Percentiles rank a stretch among this genome's conserved stretches.
phyloP scores from a whole-genome alignment of 1,140 invertebrate genomes.

The Musca vetustissima region DNA sequence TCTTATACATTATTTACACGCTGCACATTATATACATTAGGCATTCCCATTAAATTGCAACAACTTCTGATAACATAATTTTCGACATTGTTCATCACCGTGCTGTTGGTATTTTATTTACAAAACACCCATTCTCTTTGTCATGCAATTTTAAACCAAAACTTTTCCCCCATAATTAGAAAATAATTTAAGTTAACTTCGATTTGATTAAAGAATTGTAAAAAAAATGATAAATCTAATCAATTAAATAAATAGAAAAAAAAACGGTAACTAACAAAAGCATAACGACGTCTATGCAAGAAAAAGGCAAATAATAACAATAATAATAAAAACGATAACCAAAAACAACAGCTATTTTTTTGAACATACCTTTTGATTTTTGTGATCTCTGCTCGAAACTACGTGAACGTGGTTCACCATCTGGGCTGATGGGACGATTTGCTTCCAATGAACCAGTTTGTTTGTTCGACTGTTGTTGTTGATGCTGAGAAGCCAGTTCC shows the following conservation, averaged over 20 bases:
- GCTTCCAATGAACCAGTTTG: slow-evolving; percentile 56
- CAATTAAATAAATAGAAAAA: not conserved
- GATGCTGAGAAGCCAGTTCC: slow-evolving; percentile 65
- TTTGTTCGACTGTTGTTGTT: slow-evolving; percentile 50
- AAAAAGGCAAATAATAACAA: not conserved
- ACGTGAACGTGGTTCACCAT: slow-evolving; percentile 62
- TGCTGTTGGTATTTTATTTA: too few species aligned
- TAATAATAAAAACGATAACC: not conserved
- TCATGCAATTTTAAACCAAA: not conserved
- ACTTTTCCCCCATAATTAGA: not conserved
- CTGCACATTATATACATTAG: too few species aligned
- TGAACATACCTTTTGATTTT: slow-evolving; percentile 61
- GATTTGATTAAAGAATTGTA: not conserved
- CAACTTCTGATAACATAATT: too few species aligned
- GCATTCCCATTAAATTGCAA: too few species aligned
- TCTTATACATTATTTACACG: too few species aligned
- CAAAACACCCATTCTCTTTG: too few species aligned
- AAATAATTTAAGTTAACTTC: not conserved
- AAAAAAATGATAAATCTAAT: not conserved
- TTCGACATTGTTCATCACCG: too few species aligned
- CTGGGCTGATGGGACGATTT: slow-evolving; percentile 56
- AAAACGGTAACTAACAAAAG: too few species aligned
- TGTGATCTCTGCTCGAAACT: slow-evolving; percentile 66
- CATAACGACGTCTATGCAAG: too few species aligned
- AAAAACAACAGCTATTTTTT: not conserved